Evolutionary conservation across 2,113 vertebrate genomes (phyloP).

Genomic region (Pelvicachromis taeniatus): DNA sequence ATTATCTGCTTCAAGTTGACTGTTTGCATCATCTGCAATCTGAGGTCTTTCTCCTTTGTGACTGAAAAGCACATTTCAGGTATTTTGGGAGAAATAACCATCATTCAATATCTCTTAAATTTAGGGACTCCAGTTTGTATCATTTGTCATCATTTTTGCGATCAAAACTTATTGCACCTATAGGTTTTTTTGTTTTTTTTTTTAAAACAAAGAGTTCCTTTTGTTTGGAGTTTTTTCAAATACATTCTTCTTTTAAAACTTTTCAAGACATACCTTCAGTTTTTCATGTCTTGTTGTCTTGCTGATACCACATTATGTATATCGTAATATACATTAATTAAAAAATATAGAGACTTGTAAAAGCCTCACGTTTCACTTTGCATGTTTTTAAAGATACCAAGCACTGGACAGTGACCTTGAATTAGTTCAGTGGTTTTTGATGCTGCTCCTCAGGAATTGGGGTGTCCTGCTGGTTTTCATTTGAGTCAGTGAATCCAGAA

Average conservation of each 20-base stretch:
- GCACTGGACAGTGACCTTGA: neutral
- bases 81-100: slow-evolving; percentile 5
- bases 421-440: neutral
- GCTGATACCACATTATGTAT: neutral
- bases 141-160: neutral
- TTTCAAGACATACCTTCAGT: neutral
- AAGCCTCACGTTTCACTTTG: neutral
- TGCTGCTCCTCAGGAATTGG: neutral
- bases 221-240: neutral
- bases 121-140: neutral
- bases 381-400: neutral
- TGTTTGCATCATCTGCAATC: neutral
- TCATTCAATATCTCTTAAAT: slow-evolving; percentile 12
- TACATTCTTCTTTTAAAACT: neutral
- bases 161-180: neutral
- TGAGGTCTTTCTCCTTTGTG: neutral
- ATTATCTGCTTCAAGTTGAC: neutral
- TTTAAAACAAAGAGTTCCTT: neutral
- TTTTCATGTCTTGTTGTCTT: neutral
- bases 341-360: neutral
- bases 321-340: neutral
- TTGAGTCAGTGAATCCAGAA: neutral
- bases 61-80: neutral
- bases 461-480: slow-evolving; percentile 5
- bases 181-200: too few relatives aligned